Base-by-base conservation (phyloP, 2,797 vertebrate genomes). In the Enteromius mattozi region DNA sequence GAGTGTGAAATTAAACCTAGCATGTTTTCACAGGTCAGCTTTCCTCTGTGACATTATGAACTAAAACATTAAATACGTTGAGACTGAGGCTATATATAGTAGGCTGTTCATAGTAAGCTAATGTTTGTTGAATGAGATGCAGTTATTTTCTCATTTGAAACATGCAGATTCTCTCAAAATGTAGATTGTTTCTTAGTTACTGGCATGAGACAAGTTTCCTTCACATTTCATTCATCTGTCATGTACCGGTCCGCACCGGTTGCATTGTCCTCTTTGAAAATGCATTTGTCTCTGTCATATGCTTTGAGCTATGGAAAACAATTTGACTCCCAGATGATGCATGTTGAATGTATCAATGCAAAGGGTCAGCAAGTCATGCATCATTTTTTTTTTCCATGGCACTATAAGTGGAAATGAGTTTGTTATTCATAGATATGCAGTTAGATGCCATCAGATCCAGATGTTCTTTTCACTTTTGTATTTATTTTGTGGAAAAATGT, bases 1-100 rank as follows among this genome's bases (percentile, higher is more conserved):
- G 37, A 81, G 82, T 63, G 63, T 84, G 45, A 30, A 63, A 87
- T 81, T 84, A 80, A 82, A 70, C 42, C 27, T 76, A 51, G 37
- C 17, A 47, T 66, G 30, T 72, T 82, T 61, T 76, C 37, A 54
- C 40, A 70, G 30, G 65, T 27, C 27, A 30, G 19, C n/a, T 27
- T 49, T 49, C 13, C n/a, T 74, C 33, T 33, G 35, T 59, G 2
- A 35, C 65, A 45, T 42, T 83, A 45, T 49, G 49, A 56, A 81
- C 45, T 21, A 24, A 66, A 37, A 45, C 33, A 70, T 17, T 70
- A 33, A 37, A 40, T 24, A 56, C 2, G 3, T 65, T 65, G 27
- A 65, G 27, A 33, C 27, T 7, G 61, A 65, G 61, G 61, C 6
- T 65, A 30, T 63, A 14, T 63, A 33, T 65, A 65, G 27, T 8